Evolutionary conservation across 2,888 invertebrate species (phyloP), one percentile per base, ranked within the genome.

Genomic region (Endomychus coccineus): DNA sequence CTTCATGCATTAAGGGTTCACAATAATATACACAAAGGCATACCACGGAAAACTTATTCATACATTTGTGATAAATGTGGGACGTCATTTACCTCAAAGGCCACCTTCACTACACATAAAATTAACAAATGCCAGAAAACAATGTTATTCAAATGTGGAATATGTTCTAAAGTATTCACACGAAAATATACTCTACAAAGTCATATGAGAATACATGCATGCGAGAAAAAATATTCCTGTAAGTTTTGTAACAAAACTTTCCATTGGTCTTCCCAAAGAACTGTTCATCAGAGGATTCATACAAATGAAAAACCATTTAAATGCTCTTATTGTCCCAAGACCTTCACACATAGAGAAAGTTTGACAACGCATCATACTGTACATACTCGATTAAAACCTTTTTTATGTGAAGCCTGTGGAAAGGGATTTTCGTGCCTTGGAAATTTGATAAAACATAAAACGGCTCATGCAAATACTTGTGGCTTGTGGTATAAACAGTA

Each of bases 251-350:
- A 54, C 0, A 65, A 64, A 42, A 51, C 46, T 24, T 66, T 61
- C 40, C 55, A 56, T 15, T 61, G 62, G 49, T 61, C 61, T 42
- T 62, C 61, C 4, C 63, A 65, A 41, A 43, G 62, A 16, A 60
- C 59, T 39, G 54, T 63, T 12, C 66, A 67, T 44, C 57, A 59
- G 46, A 58, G 68, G 15, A 61, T 62, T 1, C 72, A 72, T 45
- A 69, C 66, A 1, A 69, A 70, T 10, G 66, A 67, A 41, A 71
- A 71, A 42, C 71, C 71, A 2, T 72, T 66, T 45, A 64, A 67
- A 45, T 72, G 71, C 45, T 58, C 55, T 29, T 56, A 53, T 39
- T 61, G 59, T 35, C 54, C 57, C 1, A 62, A 59, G 40, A 53
- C 63, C 9, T 71, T 71, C 52, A 60, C 64, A 1, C 65, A 71